Percentiles rank a stretch among this genome's conserved stretches.
phyloP scores from a whole-genome alignment of 2,113 vertebrate species.

The Oreochromis spilurus region DNA sequence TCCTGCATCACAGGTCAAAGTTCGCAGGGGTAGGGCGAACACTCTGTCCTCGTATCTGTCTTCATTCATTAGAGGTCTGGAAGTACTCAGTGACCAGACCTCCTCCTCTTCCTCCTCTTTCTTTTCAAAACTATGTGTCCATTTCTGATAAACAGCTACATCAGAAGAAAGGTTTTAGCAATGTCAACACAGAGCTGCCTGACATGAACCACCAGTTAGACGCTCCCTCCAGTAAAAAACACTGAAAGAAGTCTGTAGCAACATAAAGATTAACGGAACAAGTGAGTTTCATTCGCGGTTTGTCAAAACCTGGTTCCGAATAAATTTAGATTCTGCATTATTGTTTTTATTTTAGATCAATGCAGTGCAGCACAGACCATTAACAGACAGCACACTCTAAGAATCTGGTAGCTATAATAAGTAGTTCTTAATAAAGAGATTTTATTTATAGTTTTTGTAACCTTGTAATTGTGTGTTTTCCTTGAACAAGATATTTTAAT shows the following conservation, averaged over 20 bases:
- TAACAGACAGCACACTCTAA: background rate
- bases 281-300: background rate
- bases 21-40: conserved; percentile 46
- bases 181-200: conserved; percentile 30
- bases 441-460: background rate
- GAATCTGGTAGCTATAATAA: background rate
- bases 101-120: conserved; percentile 35
- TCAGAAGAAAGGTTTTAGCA: conserved; percentile 22
- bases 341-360: background rate
- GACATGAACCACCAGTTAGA: conserved; percentile 42
- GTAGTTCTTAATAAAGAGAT: background rate
- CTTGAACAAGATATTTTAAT: background rate
- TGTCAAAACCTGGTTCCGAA: background rate
- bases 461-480: background rate
- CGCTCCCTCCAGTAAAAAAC: conserved; percentile 1
- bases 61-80: conserved; percentile 73
- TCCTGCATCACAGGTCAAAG: conserved; percentile 60
- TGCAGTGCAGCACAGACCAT: background rate
- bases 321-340: background rate
- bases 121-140: conserved; percentile 54
- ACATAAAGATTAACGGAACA: background rate
- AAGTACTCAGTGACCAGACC: conserved; percentile 63
- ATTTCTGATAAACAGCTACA: conserved; percentile 53
- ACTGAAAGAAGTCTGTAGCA: background rate
- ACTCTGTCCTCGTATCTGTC: conserved; percentile 61